Conservation (phyloP, 2,797 vertebrate species). For the Hemitrygon akajei region DNA sequence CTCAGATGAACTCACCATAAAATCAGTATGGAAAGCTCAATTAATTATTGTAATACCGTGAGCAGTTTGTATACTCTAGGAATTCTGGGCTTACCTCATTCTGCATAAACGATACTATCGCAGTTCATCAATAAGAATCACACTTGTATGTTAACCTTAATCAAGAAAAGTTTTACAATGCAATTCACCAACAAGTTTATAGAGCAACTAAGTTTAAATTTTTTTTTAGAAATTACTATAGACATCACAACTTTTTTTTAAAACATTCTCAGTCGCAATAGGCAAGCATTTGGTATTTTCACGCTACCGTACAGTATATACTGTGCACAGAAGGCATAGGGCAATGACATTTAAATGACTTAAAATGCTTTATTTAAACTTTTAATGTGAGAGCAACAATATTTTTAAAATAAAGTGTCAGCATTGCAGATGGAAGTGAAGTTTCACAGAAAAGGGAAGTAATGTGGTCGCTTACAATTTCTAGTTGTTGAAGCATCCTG, state of each 20-base stretch:
- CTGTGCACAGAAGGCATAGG: background rate
- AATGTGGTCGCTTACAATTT: background rate
- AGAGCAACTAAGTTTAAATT: background rate
- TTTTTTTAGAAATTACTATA: background rate
- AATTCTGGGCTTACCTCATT: background rate
- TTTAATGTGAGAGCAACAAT: background rate
- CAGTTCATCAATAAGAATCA: background rate
- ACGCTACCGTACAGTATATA: too few species aligned
- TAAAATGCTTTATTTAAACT: background rate
- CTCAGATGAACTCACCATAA: background rate
- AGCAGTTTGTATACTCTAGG: background rate
- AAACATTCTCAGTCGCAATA: background rate
- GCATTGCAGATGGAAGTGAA: background rate
- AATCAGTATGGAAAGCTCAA: background rate
- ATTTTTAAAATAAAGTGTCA: background rate
- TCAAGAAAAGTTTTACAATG: background rate
- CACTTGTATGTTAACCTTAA: background rate
- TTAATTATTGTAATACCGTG: background rate
- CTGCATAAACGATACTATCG: background rate
- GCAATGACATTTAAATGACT: background rate
- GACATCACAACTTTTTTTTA: background rate
- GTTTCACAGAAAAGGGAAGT: background rate
- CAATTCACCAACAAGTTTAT: too few species aligned
- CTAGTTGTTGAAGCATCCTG: background rate
- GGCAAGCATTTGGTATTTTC: background rate